These are phyloP conservation scores for Regulus satrapa DNA, from an alignment of 2,113 vertebrate species.

Conservation along the genomic window DNA sequence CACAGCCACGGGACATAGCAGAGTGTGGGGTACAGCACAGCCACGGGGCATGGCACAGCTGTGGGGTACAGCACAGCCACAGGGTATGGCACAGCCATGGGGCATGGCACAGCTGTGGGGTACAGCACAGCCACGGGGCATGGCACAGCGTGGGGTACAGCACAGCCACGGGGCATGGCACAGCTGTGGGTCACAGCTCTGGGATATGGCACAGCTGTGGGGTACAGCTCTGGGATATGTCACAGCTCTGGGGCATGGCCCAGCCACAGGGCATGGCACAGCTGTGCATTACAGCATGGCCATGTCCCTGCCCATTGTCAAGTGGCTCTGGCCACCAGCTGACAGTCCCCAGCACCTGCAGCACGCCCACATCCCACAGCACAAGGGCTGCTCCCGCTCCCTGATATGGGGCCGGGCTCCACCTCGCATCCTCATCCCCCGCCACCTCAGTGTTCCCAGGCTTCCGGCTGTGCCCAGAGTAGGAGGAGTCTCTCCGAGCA, in stretches of 20 bases:
- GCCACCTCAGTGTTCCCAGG: accelerated
- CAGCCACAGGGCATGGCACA: accelerated
- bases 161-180: neutral
- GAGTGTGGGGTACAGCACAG: neutral
- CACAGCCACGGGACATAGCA: accelerated
- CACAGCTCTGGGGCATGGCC: accelerated
- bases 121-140: accelerated
- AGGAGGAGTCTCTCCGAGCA: accelerated
- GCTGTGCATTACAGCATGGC: accelerated
- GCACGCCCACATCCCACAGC: neutral
- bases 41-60: neutral
- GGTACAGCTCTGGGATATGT: accelerated
- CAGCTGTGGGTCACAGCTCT: accelerated
- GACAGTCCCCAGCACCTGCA: neutral
- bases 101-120: accelerated
- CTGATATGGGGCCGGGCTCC: accelerated
- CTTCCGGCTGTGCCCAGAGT: neutral
- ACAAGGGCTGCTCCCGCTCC: neutral
- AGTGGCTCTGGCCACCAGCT: neutral
- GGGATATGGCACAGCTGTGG: accelerated
- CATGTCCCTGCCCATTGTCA: neutral
- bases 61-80: accelerated
- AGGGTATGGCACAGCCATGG: accelerated
- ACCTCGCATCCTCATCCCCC: neutral
- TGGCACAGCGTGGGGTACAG: neutral